A percentile compares a stretch with the other conserved stretches of the same genome.
These are phyloP conservation scores for Lipophrys pholis DNA, from an alignment of 2,113 vertebrate genomes.

Conservation along the genomic window DNA sequence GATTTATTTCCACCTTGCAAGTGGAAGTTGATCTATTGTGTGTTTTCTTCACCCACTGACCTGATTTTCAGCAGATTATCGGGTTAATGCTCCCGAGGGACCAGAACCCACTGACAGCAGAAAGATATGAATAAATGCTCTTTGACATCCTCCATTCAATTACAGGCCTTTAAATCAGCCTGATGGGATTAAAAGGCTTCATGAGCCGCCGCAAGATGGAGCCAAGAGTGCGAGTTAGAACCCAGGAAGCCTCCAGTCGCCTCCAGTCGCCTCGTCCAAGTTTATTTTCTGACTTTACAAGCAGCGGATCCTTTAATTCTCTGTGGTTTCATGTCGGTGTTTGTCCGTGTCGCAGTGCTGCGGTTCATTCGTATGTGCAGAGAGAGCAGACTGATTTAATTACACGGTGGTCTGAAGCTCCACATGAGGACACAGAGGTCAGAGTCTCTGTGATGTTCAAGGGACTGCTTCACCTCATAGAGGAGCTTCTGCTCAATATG, in stretches of 20 bases:
- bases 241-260: too few relatives aligned
- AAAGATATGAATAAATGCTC: conserved; percentile 38
- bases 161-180: conserved; percentile 24
- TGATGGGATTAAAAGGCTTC: conserved; percentile 31
- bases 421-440: too few relatives aligned
- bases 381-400: too few relatives aligned
- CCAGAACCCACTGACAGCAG: neutral
- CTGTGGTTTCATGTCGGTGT: neutral
- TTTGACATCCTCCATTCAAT: conserved; percentile 56
- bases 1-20: neutral
- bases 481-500: too few relatives aligned
- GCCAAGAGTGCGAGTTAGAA: conserved; percentile 30
- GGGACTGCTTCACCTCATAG: too few relatives aligned
- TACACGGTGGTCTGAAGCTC: too few relatives aligned
- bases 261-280: too few relatives aligned
- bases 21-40: conserved; percentile 3
- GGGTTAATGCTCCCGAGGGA: conserved; percentile 42
- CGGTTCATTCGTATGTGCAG: too few relatives aligned
- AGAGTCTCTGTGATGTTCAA: too few relatives aligned
- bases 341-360: too few relatives aligned
- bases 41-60: conserved; percentile 29
- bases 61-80: conserved; percentile 35
- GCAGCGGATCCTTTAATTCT: neutral
- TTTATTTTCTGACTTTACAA: too few relatives aligned
- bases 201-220: conserved; percentile 62